Evolutionary conservation across 2,797 vertebrate genomes (phyloP).

Genomic region (Phalanger gymnotis): DNA sequence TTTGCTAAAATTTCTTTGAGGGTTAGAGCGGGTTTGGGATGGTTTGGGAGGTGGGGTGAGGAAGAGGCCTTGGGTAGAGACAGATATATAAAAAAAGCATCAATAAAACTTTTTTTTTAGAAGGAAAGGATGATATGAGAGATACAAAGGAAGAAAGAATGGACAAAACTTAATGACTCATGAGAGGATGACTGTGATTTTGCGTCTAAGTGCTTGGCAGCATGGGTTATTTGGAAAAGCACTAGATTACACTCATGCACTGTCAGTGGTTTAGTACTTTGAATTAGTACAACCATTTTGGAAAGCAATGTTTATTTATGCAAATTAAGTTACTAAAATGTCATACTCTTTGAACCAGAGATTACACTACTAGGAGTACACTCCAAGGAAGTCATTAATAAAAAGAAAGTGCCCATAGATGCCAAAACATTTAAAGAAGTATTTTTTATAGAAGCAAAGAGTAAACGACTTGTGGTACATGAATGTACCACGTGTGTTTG

Average conservation of each 20-base stretch:
- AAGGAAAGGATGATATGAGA: background rate
- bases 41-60: background rate
- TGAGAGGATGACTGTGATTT: background rate
- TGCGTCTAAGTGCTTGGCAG: background rate
- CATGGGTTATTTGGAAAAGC: background rate
- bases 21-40: background rate
- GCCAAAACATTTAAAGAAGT: background rate
- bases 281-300: background rate
- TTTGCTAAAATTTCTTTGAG: background rate
- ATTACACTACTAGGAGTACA: background rate
- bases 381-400: background rate
- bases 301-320: background rate
- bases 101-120: background rate
- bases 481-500: background rate
- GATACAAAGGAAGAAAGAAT: background rate
- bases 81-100: background rate
- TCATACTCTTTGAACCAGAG: background rate
- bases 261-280: background rate
- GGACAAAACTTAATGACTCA: background rate
- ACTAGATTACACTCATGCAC: background rate
- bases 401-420: background rate
- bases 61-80: background rate
- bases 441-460: background rate
- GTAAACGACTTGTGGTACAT: background rate
- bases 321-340: background rate